Conservation (phyloP, 2,113 vertebrate genomes). For the Cyanocitta stelleri region DNA sequence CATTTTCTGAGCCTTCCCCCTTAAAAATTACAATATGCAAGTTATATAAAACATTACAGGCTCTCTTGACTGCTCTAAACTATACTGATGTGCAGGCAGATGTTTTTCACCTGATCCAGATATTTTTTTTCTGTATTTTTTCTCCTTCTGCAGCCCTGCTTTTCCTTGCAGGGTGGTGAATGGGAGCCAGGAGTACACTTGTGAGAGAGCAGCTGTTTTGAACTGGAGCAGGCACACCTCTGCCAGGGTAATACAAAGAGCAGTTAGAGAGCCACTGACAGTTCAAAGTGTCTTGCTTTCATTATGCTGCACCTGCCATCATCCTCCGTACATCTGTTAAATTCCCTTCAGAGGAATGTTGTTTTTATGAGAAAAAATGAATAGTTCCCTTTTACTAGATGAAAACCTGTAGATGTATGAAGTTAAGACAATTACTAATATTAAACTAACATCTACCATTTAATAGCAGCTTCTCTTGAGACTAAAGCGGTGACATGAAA, state of each 20-base stretch:
- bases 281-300: slow-evolving; percentile 69
- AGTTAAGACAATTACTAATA: slow-evolving; percentile 68
- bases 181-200: slow-evolving; percentile 61
- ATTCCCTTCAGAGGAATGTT: slow-evolving; percentile 64
- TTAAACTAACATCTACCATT: slow-evolving; percentile 61
- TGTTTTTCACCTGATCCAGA: slow-evolving; percentile 35
- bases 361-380: slow-evolving; percentile 63
- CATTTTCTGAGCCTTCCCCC: slow-evolving; percentile 23
- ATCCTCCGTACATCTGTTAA: slow-evolving; percentile 61
- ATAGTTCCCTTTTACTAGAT: slow-evolving; percentile 46
- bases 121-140: background rate
- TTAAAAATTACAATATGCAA: slow-evolving; percentile 38
- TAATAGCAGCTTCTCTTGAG: slow-evolving; percentile 40
- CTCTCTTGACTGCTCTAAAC: slow-evolving; percentile 23
- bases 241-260: slow-evolving; percentile 59
- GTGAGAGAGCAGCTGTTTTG: slow-evolving; percentile 66
- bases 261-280: slow-evolving; percentile 61
- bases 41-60: slow-evolving; percentile 8
- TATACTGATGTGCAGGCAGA: slow-evolving; percentile 1
- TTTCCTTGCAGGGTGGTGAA: slow-evolving; percentile 29
- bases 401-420: slow-evolving; percentile 45
- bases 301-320: slow-evolving; percentile 67
- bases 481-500: slow-evolving; percentile 28
- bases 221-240: slow-evolving; percentile 58
- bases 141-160: background rate